A percentile compares a stretch with the other conserved stretches of the same genome.
Evolutionary conservation across 2,113 vertebrate species (phyloP).

Genomic region (Halcyon senegalensis): DNA sequence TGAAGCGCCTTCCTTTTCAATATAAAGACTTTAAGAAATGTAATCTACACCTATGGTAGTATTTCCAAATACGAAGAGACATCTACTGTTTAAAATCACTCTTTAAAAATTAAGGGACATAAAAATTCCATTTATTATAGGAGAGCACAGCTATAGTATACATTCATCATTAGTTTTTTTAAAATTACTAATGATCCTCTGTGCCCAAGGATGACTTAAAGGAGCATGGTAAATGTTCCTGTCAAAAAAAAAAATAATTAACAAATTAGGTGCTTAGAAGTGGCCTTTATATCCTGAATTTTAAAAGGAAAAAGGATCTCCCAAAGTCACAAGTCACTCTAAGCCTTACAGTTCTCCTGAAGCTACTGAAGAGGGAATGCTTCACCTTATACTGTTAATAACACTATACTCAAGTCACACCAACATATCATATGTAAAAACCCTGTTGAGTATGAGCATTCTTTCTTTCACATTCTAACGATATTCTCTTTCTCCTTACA

Average conservation of each 20-base stretch:
- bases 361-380: neutral
- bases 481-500: neutral
- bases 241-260: neutral
- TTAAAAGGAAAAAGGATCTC: neutral
- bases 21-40: neutral
- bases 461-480: neutral
- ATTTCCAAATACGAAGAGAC: neutral
- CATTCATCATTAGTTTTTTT: neutral
- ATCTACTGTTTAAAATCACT: neutral
- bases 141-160: neutral
- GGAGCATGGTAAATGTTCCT: neutral
- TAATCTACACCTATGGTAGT: neutral
- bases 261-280: neutral
- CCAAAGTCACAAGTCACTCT: neutral
- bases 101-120: neutral
- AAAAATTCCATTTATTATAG: neutral
- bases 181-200: neutral
- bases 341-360: neutral
- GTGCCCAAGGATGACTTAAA: neutral
- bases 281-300: neutral
- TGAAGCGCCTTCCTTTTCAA: neutral
- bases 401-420: neutral
- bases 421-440: neutral
- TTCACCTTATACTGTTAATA: neutral
- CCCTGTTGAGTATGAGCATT: neutral